Conservation (phyloP, 2,888 invertebrate species). For the Sminthurides aquaticus region DNA sequence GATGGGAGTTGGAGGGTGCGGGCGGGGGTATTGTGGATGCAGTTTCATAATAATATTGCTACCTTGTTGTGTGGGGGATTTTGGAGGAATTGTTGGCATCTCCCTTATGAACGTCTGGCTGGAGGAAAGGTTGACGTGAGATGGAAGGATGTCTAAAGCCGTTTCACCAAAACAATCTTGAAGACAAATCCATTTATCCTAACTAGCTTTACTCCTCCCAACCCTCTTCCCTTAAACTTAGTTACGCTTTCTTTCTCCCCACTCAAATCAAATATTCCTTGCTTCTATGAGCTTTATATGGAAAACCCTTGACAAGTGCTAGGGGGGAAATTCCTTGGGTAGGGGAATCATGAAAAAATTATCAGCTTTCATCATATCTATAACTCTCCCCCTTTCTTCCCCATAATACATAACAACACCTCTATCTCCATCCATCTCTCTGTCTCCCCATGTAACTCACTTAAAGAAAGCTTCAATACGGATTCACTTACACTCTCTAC, state of each 20-base stretch:
- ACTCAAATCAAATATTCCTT: constrained; percentile 38
- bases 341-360: constrained; percentile 21
- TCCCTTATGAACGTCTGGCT: too few species aligned
- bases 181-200: constrained; percentile 38
- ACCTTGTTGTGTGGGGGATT: neutral
- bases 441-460: neutral
- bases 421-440: neutral
- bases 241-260: constrained; percentile 14
- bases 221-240: constrained; percentile 8
- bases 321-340: constrained; percentile 10
- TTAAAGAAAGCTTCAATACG: neutral
- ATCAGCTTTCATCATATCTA: constrained; percentile 7
- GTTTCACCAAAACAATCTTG: constrained; percentile 21
- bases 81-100: too few species aligned
- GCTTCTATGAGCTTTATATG: constrained; percentile 20
- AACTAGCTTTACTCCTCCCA: constrained; percentile 33
- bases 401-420: neutral
- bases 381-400: neutral
- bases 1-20: neutral
- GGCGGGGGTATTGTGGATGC: neutral
- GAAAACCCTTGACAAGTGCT: constrained; percentile 7
- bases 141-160: too few species aligned
- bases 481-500: too few species aligned
- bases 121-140: too few species aligned
- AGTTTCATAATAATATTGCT: neutral